These are phyloP conservation scores for Chrosomus eos DNA, from an alignment of 2,797 vertebrate species.

Conservation along the genomic window DNA sequence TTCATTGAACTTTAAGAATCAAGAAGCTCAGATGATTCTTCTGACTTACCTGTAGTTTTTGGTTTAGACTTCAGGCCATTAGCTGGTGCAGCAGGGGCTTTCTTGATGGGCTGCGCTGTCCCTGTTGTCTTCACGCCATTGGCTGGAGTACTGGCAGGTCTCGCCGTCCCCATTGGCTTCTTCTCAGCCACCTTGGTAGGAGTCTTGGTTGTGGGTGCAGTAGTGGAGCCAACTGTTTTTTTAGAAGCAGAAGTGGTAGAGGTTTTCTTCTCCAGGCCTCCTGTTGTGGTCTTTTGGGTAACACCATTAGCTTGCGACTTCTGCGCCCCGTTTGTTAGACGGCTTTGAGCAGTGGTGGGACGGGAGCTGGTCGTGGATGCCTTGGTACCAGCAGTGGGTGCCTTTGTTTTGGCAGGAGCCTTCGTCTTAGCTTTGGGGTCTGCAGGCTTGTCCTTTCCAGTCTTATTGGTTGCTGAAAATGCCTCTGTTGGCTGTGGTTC, in stretches of 20 bases:
- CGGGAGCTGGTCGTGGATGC: conserved; percentile 60
- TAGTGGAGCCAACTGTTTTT: conserved; percentile 60
- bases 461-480: conserved; percentile 64
- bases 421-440: conserved; percentile 78
- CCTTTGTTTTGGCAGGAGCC: conserved; percentile 72
- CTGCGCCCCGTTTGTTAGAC: conserved; percentile 73
- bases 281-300: conserved; percentile 57
- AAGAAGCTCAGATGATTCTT: background rate
- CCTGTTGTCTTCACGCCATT: conserved; percentile 67
- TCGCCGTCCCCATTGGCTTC: conserved; percentile 63
- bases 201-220: conserved; percentile 56
- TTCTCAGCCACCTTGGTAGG: conserved; percentile 73
- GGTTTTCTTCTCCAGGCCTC: conserved; percentile 69
- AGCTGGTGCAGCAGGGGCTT: conserved; percentile 58
- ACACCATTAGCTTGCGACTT: conserved; percentile 77
- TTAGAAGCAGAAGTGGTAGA: conserved; percentile 63
- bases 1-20: background rate
- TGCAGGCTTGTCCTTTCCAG: conserved; percentile 66
- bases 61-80: conserved; percentile 73
- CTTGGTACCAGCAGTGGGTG: conserved; percentile 63
- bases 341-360: conserved; percentile 68
- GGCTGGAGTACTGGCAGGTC: conserved; percentile 41
- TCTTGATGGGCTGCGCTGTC: conserved; percentile 67
- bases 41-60: conserved; percentile 73
- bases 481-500: conserved; percentile 59